Evolutionary conservation across 2,113 vertebrate species (phyloP).

Genomic region (Pseudois nayaur): DNA sequence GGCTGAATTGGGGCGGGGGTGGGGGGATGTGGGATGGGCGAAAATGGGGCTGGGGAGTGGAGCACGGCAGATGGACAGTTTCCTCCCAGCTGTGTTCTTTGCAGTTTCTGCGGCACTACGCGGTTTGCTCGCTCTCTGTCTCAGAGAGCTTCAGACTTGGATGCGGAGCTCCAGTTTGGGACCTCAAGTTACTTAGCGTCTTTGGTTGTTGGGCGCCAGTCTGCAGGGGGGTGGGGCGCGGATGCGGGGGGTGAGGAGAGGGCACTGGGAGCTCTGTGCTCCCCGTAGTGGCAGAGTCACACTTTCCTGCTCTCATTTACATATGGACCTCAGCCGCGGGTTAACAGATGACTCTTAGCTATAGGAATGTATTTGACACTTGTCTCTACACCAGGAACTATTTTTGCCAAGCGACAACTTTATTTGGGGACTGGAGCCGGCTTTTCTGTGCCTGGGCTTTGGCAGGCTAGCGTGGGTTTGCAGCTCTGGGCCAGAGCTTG

Average conservation of each 20-base stretch:
- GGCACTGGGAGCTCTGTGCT: not conserved
- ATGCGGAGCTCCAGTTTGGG: not conserved
- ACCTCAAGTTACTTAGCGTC: not conserved
- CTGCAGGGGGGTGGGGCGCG: not conserved
- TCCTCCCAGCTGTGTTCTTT: not conserved
- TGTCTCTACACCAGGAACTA: slow-evolving; percentile 38
- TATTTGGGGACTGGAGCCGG: slow-evolving; percentile 19
- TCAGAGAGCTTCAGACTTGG: not conserved
- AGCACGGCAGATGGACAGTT: not conserved
- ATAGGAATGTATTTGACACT: slow-evolving; percentile 59
- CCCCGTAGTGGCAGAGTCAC: not conserved
- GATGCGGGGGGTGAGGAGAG: not conserved
- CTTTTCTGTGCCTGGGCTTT: slow-evolving; percentile 11
- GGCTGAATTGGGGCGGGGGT: not conserved
- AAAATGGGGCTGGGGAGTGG: not conserved
- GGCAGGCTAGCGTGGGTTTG: slow-evolving; percentile 3
- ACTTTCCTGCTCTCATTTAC: not conserved
- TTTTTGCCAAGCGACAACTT: slow-evolving; percentile 66
- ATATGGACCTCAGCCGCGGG: not conserved
- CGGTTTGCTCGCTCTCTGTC: no score
- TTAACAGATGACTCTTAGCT: slow-evolving; percentile 44
- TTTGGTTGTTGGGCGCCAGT: not conserved
- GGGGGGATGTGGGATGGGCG: no score
- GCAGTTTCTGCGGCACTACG: not conserved
- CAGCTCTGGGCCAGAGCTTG: slow-evolving; percentile 8